Percentiles rank a stretch among this genome's conserved stretches.
Conservation (phyloP, 2,888 invertebrate species). For the Microchrysa polita region DNA sequence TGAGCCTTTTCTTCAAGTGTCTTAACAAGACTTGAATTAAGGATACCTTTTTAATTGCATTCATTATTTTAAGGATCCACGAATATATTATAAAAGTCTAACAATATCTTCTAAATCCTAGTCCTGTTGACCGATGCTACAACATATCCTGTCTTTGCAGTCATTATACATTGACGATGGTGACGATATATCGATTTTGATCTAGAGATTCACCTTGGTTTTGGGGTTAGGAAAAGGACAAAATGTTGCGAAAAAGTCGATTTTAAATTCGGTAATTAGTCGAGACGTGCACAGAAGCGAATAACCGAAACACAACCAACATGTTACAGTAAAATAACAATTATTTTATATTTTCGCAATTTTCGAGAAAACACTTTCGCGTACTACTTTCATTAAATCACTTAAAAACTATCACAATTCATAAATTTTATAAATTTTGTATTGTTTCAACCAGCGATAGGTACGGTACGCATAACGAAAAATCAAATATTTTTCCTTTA, state of each 20-base stretch:
- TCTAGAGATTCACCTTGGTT: slow-evolving; percentile 4
- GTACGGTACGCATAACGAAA: slow-evolving; percentile 33
- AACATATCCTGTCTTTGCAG: background rate
- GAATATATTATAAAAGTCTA: background rate
- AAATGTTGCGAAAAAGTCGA: slow-evolving; percentile 2
- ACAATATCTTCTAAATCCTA: background rate
- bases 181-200: slow-evolving; percentile 20
- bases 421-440: slow-evolving; percentile 14
- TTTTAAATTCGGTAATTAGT: background rate
- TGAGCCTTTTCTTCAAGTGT: too few relatives aligned
- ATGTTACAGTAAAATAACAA: background rate
- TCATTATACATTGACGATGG: background rate
- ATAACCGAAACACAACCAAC: background rate
- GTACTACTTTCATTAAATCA: background rate
- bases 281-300: background rate
- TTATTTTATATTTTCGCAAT: background rate
- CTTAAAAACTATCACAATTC: background rate
- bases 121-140: slow-evolving; percentile 22
- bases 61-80: too few relatives aligned
- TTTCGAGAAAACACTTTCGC: background rate
- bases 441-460: background rate
- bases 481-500: background rate
- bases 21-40: background rate
- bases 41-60: background rate
- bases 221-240: background rate